A percentile compares a stretch with the other conserved stretches of the same genome.
phyloP scores from a whole-genome alignment of 2,888 invertebrate genomes.

The Volucella bombylans region DNA sequence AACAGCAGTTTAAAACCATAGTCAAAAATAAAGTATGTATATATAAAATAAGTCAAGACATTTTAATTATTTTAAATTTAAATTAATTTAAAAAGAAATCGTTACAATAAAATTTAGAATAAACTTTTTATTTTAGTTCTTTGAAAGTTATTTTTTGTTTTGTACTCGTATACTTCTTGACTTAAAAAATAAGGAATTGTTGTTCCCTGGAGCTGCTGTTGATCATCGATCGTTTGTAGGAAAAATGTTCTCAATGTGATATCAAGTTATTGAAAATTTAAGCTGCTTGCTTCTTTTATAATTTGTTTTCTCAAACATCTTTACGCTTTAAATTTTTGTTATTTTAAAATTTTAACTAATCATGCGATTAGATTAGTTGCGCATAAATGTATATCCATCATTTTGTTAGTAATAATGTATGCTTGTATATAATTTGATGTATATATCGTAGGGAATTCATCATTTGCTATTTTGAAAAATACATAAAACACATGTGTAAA shows the following conservation, averaged over 20 bases:
- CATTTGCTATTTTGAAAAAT: slow-evolving; percentile 65
- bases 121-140: slow-evolving; percentile 36
- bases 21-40: background rate
- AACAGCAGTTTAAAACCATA: slow-evolving; percentile 46
- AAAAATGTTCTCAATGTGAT: slow-evolving; percentile 66
- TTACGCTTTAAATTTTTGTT: slow-evolving; percentile 15
- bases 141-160: slow-evolving; percentile 2
- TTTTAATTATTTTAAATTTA: slow-evolving; percentile 16
- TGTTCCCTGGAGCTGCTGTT: slow-evolving; percentile 52
- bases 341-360: slow-evolving; percentile 18
- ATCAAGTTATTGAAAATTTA: slow-evolving; percentile 15
- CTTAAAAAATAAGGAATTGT: slow-evolving; percentile 30
- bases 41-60: slow-evolving; percentile 7
- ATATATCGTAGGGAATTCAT: slow-evolving; percentile 62
- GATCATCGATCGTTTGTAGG: slow-evolving; percentile 52
- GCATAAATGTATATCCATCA: slow-evolving; percentile 36
- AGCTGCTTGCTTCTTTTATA: slow-evolving; percentile 33
- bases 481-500: slow-evolving; percentile 45
- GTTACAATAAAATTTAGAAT: slow-evolving; percentile 43
- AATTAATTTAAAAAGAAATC: slow-evolving; percentile 20
- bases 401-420: slow-evolving; percentile 66
- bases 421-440: slow-evolving; percentile 49
- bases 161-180: slow-evolving; percentile 82
- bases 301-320: slow-evolving; percentile 8
- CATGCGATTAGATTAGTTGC: slow-evolving; percentile 54